These are phyloP conservation scores for Dendrolimus houi DNA, from an alignment of 2,888 invertebrate genomes.

Conservation along the genomic window DNA sequence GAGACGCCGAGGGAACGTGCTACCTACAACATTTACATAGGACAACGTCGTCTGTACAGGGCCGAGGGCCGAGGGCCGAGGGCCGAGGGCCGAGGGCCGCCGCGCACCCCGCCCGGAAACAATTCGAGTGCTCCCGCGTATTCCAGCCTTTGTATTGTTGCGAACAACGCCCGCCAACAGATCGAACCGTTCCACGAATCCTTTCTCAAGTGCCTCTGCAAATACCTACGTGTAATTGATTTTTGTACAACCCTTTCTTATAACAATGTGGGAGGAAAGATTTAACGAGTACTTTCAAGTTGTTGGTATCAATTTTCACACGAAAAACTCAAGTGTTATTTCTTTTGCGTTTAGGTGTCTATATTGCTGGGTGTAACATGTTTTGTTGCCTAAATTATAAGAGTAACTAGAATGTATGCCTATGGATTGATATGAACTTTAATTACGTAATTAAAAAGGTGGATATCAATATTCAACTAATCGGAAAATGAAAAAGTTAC, in stretches of 20 bases:
- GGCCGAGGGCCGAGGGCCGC: background rate
- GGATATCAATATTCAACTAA: too few relatives aligned
- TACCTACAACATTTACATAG: slow-evolving; percentile 44
- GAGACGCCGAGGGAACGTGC: slow-evolving; percentile 12
- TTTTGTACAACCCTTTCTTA: slow-evolving; percentile 10
- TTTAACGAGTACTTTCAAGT: too few relatives aligned
- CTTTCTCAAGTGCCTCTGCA: background rate
- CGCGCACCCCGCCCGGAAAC: background rate
- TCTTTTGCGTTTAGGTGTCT: too few relatives aligned
- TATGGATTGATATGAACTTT: too few relatives aligned
- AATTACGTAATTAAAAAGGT: too few relatives aligned
- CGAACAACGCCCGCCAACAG: background rate
- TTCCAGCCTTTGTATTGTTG: background rate
- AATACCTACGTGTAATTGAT: background rate
- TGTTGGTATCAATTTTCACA: too few relatives aligned
- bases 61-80: background rate
- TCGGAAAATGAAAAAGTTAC: too few relatives aligned
- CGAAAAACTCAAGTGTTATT: too few relatives aligned
- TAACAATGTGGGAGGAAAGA: too few relatives aligned
- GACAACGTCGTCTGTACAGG: slow-evolving; percentile 16
- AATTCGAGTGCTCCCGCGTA: background rate
- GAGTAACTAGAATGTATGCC: too few relatives aligned
- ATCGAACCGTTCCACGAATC: background rate
- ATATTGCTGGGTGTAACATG: too few relatives aligned
- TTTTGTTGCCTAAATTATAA: too few relatives aligned